Conservation (phyloP, 2,797 vertebrate species). For the Sebastes diaconus region DNA sequence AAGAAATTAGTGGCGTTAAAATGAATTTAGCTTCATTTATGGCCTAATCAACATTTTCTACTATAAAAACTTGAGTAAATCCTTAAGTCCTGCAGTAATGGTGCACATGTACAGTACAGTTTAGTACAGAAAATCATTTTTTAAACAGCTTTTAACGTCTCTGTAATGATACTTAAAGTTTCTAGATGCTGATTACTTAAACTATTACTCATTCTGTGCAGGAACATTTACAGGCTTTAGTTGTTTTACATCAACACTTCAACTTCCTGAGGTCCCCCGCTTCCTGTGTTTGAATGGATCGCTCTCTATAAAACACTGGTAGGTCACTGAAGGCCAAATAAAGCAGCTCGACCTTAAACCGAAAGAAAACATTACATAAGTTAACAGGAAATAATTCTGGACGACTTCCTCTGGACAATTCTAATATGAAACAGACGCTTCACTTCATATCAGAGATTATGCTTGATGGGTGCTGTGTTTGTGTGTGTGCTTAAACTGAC, state of each 20-base stretch:
- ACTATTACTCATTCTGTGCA: neutral
- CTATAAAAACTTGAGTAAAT: neutral
- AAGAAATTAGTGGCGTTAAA: too few relatives aligned
- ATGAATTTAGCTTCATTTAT: neutral
- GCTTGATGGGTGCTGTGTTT: conserved; percentile 15
- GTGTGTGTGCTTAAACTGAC: conserved; percentile 47
- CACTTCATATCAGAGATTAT: conserved; percentile 32
- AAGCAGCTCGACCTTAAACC: conserved; percentile 59
- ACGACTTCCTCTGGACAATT: conserved; percentile 40
- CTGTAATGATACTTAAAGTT: neutral
- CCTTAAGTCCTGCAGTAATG: neutral
- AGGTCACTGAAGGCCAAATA: conserved; percentile 45
- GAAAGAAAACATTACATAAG: conserved; percentile 64
- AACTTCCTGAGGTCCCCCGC: conserved; percentile 42
- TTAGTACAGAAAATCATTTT: neutral
- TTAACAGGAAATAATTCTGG: conserved; percentile 51
- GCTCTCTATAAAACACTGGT: conserved; percentile 54
- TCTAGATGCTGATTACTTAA: neutral
- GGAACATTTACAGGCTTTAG: conserved; percentile 24
- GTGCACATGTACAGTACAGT: neutral
- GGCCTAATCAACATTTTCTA: neutral
- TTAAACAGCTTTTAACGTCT: neutral
- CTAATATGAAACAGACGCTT: conserved; percentile 47
- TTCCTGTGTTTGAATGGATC: conserved; percentile 52
- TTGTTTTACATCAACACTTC: conserved; percentile 52